These are phyloP conservation scores for Sciurus carolinensis DNA, from an alignment of 2,797 vertebrate genomes.

Conservation along the genomic window DNA sequence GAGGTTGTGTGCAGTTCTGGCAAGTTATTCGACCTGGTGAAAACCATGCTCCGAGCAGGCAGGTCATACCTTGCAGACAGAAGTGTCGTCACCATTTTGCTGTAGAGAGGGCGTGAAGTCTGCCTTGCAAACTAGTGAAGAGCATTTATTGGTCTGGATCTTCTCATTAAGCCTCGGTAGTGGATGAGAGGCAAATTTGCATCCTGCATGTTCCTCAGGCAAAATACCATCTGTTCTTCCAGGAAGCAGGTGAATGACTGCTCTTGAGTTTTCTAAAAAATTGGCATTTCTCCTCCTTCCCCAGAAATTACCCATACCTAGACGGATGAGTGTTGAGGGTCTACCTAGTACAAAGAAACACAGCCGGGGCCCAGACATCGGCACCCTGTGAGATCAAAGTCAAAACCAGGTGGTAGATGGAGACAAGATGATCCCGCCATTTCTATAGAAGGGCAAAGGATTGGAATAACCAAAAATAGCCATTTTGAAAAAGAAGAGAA, in stretches of 20 bases:
- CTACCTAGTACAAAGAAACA: not conserved
- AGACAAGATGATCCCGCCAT: not conserved
- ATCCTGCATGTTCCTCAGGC: not conserved
- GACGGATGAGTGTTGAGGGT: not conserved
- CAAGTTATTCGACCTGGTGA: not conserved
- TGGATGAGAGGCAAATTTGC: not conserved
- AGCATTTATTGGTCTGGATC: not conserved
- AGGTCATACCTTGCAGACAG: not conserved
- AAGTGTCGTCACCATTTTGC: not conserved
- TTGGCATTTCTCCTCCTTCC: not conserved
- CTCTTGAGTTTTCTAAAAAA: not conserved
- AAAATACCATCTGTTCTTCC: not conserved
- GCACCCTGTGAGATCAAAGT: not conserved
- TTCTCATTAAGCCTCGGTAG: not conserved
- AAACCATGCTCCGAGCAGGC: not conserved
- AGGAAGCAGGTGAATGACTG: not conserved
- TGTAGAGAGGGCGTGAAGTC: not conserved
- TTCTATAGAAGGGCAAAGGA: not conserved
- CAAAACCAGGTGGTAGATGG: not conserved
- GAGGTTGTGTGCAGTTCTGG: not conserved
- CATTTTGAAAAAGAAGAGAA: not conserved
- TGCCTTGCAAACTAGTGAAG: not conserved
- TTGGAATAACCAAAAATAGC: not conserved
- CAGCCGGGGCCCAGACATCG: rapidly evolving
- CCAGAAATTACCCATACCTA: not conserved